A percentile compares a stretch with the other conserved stretches of the same genome.
phyloP scores from a whole-genome alignment of 1,140 invertebrate genomes.

The Drosophila dunni region DNA sequence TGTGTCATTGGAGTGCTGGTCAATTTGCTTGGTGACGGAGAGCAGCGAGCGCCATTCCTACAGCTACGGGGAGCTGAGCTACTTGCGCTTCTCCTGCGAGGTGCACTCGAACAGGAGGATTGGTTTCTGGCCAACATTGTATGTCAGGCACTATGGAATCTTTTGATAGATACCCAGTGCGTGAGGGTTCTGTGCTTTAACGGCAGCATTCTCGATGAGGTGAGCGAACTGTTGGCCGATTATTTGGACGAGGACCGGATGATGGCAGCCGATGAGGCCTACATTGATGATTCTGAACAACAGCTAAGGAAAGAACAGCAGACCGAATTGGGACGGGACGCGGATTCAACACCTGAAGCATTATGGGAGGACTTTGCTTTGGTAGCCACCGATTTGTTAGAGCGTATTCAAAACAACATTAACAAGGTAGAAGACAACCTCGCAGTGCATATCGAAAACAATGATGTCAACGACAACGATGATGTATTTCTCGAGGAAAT shows the following conservation, averaged over 20 bases:
- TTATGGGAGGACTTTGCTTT: slow-evolving; percentile 88
- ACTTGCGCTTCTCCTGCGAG: slow-evolving; percentile 64
- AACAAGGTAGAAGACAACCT: slow-evolving; percentile 54
- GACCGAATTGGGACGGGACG: not conserved
- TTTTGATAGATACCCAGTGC: slow-evolving; percentile 86
- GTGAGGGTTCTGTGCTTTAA: slow-evolving; percentile 85
- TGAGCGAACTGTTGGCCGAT: slow-evolving; percentile 86
- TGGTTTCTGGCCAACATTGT: slow-evolving; percentile 83
- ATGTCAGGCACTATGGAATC: slow-evolving; percentile 88
- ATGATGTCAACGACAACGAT: slow-evolving; percentile 57
- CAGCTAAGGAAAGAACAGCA: not conserved
- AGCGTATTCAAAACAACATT: slow-evolving; percentile 84
- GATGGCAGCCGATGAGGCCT: slow-evolving; percentile 62
- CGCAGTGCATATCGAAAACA: slow-evolving; percentile 46
- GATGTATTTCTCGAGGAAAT: slow-evolving; percentile 81
- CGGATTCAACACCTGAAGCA: slow-evolving; percentile 64
- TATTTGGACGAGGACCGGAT: slow-evolving; percentile 86
- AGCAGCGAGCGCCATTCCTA: slow-evolving; percentile 76
- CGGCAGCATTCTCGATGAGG: slow-evolving; percentile 85
- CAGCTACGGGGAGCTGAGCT: slow-evolving; percentile 73
- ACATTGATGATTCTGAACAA: slow-evolving; percentile 23
- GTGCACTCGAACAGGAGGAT: slow-evolving; percentile 76
- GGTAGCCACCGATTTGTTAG: slow-evolving; percentile 87
- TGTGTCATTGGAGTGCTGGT: slow-evolving; percentile 82
- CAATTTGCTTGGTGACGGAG: slow-evolving; percentile 80